Evolutionary conservation across 2,113 vertebrate species (phyloP).

Genomic region (Poecile atricapillus): DNA sequence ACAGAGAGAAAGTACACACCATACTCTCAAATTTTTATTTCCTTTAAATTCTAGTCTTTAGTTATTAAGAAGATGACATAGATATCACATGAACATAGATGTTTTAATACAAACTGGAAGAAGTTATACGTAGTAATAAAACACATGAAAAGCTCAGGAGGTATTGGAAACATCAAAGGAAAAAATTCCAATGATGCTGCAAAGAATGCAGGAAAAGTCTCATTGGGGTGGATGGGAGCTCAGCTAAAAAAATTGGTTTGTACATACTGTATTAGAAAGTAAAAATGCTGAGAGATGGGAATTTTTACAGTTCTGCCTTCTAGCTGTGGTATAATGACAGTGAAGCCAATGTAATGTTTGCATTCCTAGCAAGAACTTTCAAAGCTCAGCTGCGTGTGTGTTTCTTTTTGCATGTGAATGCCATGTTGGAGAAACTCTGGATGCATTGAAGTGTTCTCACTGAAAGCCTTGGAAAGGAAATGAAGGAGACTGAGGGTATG

Average conservation of each 20-base stretch:
- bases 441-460: neutral
- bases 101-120: neutral
- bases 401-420: neutral
- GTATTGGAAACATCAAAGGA: neutral
- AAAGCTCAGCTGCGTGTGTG: neutral
- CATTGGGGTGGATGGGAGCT: neutral
- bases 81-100: neutral
- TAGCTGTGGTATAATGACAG: neutral
- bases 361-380: neutral
- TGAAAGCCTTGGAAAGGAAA: neutral
- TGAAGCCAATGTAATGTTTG: neutral
- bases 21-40: neutral
- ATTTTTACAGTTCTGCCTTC: neutral
- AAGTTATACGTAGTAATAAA: neutral
- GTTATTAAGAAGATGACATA: neutral
- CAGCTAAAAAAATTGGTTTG: neutral
- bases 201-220: neutral
- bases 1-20: neutral
- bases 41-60: neutral
- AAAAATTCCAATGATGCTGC: neutral
- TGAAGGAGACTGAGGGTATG: neutral
- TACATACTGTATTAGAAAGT: neutral
- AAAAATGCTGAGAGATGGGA: neutral
- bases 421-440: neutral
- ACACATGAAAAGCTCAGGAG: neutral